Base-by-base conservation (phyloP, 2,888 invertebrate genomes). In the Coleophora deauratella region DNA sequence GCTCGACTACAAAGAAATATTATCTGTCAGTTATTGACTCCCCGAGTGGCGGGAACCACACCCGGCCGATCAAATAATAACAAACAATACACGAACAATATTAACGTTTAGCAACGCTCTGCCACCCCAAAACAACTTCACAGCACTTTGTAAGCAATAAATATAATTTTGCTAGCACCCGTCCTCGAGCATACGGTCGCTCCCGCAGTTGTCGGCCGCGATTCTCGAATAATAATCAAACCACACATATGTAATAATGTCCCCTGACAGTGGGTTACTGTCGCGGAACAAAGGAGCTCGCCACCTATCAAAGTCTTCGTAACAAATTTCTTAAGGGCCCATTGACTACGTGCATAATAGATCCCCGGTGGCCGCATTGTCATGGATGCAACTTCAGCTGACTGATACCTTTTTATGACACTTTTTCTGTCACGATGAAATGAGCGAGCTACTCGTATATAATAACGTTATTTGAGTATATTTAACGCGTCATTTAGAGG, bases 321-420 rank as follows among this genome's bases (percentile, higher is more conserved):
- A 70, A 79, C 78, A 76, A 77, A 76, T 80, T 77, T 77, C 77
- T 79, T 76, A 66, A 73, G 73, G 67, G 72, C 52, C 68, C 72
- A 70, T 68, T 72, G 64, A 77, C 59, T 47, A 55, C 48, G 40
- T 42, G 48, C 44, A 66, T 62, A 75, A 77, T 71, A 63, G 72
- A 67, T 64, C 70, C 71, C 68, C 65, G 68, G 75, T 70, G 73
- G 70, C 56, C 65, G 51, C 64, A 69, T 78, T 78, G 77, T 79
- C 60, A 46, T 28, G 34, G 42, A 41, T 40, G 51, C 50, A 50
- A 58, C 65, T 64, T 70, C 66, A 61, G 68, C 66, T 72, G 72
- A 74, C 66, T 67, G 63, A 67, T 60, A 62, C 57, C 52, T 74
- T 74, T 75, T 74, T 71, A 55, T 66, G 58, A 44, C 62, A 62